phyloP scores from a whole-genome alignment of 2,113 vertebrate species.

The Microcebus ravelobensis region DNA sequence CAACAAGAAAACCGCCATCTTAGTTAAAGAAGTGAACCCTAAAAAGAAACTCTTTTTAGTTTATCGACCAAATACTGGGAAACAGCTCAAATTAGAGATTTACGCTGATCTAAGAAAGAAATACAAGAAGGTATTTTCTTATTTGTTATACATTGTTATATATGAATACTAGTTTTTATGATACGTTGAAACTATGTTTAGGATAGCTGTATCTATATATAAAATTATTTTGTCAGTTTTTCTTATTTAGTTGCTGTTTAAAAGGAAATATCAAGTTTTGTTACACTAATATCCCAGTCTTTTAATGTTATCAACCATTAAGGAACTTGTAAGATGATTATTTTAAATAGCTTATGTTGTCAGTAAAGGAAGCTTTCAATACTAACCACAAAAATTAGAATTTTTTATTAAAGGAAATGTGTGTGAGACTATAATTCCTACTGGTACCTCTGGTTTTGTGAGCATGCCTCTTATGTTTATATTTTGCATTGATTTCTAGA shows the following conservation, averaged over 20 bases:
- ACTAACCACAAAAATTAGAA: background rate
- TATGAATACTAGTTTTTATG: background rate
- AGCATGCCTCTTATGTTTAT: background rate
- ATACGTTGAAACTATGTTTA: background rate
- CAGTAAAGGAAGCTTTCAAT: background rate
- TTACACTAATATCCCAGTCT: background rate
- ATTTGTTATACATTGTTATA: background rate
- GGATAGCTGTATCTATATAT: background rate
- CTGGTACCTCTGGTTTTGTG: background rate
- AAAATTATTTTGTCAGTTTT: background rate
- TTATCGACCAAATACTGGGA: constrained; percentile 97
- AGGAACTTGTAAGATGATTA: background rate
- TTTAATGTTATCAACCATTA: background rate
- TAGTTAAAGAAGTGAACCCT: constrained; percentile 96
- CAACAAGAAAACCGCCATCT: constrained; percentile 96
- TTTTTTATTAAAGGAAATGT: background rate
- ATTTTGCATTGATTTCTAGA: background rate
- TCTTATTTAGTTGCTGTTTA: background rate
- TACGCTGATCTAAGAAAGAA: constrained; percentile 96
- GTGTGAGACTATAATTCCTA: background rate
- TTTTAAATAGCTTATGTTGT: background rate
- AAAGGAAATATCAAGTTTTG: background rate
- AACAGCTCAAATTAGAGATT: constrained; percentile 96
- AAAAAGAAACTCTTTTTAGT: constrained; percentile 98
- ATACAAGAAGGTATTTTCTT: constrained; percentile 93